phyloP scores from a whole-genome alignment of 2,113 vertebrate genomes.

The Agapornis roseicollis region DNA sequence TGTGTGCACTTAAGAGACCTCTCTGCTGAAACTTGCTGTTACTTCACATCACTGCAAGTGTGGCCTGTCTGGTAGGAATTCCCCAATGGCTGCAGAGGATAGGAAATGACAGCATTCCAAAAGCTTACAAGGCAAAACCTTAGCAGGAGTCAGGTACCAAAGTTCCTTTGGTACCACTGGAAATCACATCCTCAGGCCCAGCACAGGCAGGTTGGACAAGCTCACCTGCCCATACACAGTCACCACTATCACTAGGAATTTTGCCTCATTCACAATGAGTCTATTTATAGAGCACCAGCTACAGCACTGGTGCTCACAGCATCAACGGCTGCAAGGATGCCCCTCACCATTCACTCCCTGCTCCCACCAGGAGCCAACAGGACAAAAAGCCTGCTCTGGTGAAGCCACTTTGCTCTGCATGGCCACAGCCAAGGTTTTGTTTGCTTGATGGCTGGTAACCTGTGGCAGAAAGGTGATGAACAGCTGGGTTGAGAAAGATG shows the following conservation, averaged over 20 bases:
- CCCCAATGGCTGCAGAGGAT: neutral
- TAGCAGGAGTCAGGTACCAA: neutral
- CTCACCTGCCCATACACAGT: neutral
- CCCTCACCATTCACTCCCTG: neutral
- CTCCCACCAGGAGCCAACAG: neutral
- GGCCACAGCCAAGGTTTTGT: neutral
- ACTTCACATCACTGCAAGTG: neutral
- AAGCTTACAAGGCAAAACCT: neutral
- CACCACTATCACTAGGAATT: neutral
- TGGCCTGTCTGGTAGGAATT: neutral
- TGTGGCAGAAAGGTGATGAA: neutral
- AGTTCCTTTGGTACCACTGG: neutral
- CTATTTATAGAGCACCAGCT: neutral
- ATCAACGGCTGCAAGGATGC: neutral
- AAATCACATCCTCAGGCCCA: neutral
- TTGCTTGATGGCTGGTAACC: neutral
- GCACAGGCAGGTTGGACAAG: neutral
- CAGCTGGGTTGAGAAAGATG: neutral
- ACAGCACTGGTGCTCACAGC: neutral
- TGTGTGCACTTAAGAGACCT: neutral
- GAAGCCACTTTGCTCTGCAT: fast-evolving
- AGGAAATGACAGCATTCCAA: neutral
- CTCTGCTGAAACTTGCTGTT: neutral
- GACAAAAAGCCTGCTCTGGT: neutral
- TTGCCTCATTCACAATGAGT: neutral